A percentile compares a stretch with the other conserved stretches of the same genome.
Conservation (phyloP, 2,888 invertebrate genomes). For the Busseola fusca region DNA sequence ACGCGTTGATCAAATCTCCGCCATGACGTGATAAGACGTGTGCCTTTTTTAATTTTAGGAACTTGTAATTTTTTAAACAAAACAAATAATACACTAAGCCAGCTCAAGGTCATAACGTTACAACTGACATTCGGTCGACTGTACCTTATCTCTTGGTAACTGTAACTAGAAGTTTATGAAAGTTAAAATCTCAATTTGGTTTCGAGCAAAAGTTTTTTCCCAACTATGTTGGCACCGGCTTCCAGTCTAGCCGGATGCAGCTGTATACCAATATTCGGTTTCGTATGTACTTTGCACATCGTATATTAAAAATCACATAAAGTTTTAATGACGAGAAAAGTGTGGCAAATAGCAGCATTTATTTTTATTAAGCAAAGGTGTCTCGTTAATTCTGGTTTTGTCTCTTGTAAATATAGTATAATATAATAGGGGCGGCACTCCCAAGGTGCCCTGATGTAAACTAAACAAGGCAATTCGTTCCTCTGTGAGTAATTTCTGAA, state of each 20-base stretch:
- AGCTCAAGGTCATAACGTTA: neutral
- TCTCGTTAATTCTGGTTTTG: no score
- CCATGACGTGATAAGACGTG: no score
- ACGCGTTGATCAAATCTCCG: no score
- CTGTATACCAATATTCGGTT: no score
- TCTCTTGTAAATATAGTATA: neutral
- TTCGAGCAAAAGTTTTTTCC: neutral
- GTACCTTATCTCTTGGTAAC: neutral
- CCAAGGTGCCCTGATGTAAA: neutral
- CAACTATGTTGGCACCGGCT: no score
- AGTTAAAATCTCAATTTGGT: neutral
- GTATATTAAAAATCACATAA: neutral
- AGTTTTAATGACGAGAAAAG: neutral
- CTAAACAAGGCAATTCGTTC: slow-evolving; percentile 9
- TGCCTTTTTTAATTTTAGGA: no score
- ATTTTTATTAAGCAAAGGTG: neutral
- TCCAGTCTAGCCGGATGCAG: no score
- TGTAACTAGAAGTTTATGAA: neutral
- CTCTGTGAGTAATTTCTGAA: slow-evolving; percentile 15
- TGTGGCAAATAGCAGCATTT: no score
- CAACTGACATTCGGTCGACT: neutral
- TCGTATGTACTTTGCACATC: no score
- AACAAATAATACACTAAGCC: neutral
- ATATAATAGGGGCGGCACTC: neutral
- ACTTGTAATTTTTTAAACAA: no score